Evolutionary conservation across 2,888 invertebrate species (phyloP).

Genomic region (Ptilodon capucinus): DNA sequence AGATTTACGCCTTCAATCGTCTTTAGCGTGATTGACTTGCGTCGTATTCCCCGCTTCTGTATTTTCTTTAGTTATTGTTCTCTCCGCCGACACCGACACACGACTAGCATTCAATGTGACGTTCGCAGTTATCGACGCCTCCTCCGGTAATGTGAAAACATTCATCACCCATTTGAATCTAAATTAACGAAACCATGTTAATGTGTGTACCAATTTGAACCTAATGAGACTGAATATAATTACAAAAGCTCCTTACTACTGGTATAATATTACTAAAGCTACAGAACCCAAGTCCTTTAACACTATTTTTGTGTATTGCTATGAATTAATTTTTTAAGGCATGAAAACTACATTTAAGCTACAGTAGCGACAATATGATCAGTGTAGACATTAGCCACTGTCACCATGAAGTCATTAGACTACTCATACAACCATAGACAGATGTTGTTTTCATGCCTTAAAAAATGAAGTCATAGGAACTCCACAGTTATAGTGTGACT

Average conservation of each 20-base stretch:
- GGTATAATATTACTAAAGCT: not conserved
- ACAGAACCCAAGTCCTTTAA: no score
- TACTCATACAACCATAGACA: no score
- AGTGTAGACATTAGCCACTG: no score
- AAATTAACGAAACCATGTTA: conserved; percentile 34
- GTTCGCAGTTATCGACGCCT: conserved; percentile 23
- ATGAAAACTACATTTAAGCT: no score
- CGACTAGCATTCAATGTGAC: conserved; percentile 31
- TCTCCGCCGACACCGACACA: conserved; percentile 41
- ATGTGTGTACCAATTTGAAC: conserved; percentile 8
- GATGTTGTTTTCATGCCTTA: no score
- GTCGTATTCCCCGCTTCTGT: conserved; percentile 17
- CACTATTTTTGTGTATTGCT: no score
- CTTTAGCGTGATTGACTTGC: conserved; percentile 29
- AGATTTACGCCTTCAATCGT: conserved; percentile 27
- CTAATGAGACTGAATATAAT: conserved; percentile 56
- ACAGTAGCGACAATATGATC: no score
- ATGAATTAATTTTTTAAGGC: no score
- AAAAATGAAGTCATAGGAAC: no score
- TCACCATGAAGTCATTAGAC: no score
- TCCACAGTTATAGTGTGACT: no score
- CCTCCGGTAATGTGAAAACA: conserved; percentile 56
- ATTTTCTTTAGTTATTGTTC: conserved; percentile 31
- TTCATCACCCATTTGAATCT: conserved; percentile 73
- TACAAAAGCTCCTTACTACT: conserved; percentile 1